Percentiles rank a stretch among this genome's conserved stretches.
These are phyloP conservation scores for Pristiophorus japonicus DNA, from an alignment of 2,113 vertebrate species.

Conservation along the genomic window DNA sequence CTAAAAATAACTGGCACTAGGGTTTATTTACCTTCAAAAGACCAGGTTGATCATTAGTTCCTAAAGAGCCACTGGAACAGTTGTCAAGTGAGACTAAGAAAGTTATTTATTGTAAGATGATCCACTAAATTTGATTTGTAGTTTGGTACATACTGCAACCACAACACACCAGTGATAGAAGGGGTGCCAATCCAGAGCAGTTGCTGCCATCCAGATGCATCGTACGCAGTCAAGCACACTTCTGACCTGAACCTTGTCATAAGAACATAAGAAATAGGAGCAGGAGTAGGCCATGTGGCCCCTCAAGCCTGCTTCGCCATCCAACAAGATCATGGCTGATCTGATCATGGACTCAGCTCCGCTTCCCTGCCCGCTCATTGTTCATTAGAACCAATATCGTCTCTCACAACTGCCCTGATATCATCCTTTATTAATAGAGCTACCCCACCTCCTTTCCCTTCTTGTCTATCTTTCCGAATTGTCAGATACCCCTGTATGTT, in stretches of 20 bases:
- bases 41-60: neutral
- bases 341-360: no score
- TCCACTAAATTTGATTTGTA: neutral
- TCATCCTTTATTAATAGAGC: no score
- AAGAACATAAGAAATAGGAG: no score
- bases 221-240: neutral
- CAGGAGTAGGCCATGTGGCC: no score
- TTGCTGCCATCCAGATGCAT: neutral
- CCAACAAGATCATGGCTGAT: no score
- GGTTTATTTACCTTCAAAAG: neutral
- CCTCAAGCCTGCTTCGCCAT: no score
- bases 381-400: no score
- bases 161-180: neutral
- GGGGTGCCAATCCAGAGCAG: neutral
- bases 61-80: neutral
- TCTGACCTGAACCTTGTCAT: neutral
- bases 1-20: neutral
- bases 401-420: no score
- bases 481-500: no score
- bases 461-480: no score
- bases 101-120: neutral
- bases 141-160: neutral
- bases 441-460: no score
- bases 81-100: neutral
- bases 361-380: no score